phyloP scores from a whole-genome alignment of 1,140 invertebrate genomes.

The Atta cephalotes region DNA sequence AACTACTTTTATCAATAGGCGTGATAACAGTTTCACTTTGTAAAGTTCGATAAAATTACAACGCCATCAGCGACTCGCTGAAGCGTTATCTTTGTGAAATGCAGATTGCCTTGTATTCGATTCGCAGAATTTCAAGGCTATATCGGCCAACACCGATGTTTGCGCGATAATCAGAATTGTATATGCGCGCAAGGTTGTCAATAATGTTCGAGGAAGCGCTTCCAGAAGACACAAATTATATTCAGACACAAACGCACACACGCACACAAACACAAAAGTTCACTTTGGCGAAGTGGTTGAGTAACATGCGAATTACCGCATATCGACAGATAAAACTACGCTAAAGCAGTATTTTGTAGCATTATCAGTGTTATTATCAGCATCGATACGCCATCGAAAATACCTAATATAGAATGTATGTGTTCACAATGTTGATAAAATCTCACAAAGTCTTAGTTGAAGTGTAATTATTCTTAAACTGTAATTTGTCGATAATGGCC shows the following conservation, averaged over 20 bases:
- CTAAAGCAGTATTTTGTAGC: slow-evolving; percentile 16
- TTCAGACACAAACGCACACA: background rate
- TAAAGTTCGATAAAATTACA: slow-evolving; percentile 46
- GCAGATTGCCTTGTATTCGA: slow-evolving; percentile 82
- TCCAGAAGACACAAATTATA: slow-evolving; percentile 43
- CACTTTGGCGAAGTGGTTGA: background rate
- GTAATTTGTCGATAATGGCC: background rate
- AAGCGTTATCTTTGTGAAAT: slow-evolving; percentile 80
- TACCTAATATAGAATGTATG: background rate
- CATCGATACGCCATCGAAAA: slow-evolving; percentile 15
- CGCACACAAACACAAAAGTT: background rate
- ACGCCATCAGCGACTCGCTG: slow-evolving; percentile 42
- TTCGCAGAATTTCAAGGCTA: slow-evolving; percentile 80
- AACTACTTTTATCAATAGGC: slow-evolving; percentile 13
- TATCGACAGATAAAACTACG: slow-evolving; percentile 3
- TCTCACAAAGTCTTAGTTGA: background rate
- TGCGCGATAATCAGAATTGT: slow-evolving; percentile 62
- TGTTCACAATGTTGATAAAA: background rate
- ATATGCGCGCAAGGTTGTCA: slow-evolving; percentile 46
- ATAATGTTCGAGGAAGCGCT: slow-evolving; percentile 46
- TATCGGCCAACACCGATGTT: slow-evolving; percentile 57
- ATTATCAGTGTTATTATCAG: slow-evolving; percentile 35
- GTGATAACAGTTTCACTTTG: slow-evolving; percentile 31
- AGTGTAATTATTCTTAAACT: slow-evolving; percentile 17
- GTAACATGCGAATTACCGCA: background rate